Conservation (phyloP, 1,140 invertebrate genomes). For the Teleopsis dalmanni region DNA sequence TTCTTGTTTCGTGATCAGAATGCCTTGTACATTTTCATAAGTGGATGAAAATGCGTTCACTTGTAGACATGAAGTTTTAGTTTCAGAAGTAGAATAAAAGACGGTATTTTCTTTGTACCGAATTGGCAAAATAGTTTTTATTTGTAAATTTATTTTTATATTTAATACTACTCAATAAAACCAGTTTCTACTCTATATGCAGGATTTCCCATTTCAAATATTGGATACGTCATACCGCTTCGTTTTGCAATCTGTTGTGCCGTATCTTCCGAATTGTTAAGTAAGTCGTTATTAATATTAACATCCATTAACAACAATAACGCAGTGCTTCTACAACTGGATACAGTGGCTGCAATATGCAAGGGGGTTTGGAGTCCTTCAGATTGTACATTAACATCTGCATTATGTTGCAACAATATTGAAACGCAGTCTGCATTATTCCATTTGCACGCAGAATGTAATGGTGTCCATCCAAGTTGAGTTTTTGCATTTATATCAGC, state of each 20-base stretch:
- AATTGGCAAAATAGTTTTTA: too few relatives aligned
- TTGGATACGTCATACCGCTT: constrained; percentile 62
- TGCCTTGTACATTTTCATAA: too few relatives aligned
- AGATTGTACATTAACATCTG: constrained; percentile 77
- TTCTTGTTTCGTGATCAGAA: too few relatives aligned
- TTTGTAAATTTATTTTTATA: too few relatives aligned
- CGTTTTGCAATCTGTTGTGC: constrained; percentile 71
- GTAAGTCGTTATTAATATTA: constrained; percentile 53
- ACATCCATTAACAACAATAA: constrained; percentile 70
- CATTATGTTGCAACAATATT: constrained; percentile 72
- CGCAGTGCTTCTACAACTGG: constrained; percentile 63
- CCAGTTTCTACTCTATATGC: constrained; percentile 43
- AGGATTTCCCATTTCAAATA: constrained; percentile 71
- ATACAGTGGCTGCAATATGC: constrained; percentile 69
- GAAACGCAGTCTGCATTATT: constrained; percentile 70
- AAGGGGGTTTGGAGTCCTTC: constrained; percentile 79
- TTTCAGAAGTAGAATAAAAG: too few relatives aligned
- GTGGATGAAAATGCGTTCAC: too few relatives aligned
- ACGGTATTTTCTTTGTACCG: too few relatives aligned
- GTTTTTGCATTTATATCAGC: constrained; percentile 72
- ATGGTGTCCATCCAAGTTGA: constrained; percentile 80
- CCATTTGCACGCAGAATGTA: constrained; percentile 91
- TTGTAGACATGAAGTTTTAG: too few relatives aligned
- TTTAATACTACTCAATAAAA: constrained; percentile 34
- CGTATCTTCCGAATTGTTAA: constrained; percentile 71